Percentiles rank a stretch among this genome's conserved stretches.
Evolutionary conservation across 2,113 vertebrate genomes (phyloP).

Genomic region (Tauraco erythrolophus): DNA sequence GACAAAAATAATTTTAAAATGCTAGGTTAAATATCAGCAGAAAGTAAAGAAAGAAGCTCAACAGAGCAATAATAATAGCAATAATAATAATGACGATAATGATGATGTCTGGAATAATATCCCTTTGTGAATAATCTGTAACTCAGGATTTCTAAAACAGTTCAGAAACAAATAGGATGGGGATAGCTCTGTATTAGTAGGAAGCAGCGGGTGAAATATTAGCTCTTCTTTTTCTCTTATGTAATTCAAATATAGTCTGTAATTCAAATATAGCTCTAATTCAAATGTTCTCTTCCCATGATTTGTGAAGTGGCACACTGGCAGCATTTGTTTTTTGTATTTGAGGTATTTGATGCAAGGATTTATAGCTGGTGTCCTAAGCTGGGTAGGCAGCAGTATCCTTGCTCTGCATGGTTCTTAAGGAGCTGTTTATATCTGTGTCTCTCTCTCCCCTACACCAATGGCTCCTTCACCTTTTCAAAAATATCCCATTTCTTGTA

Average conservation of each 20-base stretch:
- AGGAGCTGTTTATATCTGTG: background rate
- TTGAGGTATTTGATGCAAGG: background rate
- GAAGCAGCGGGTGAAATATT: background rate
- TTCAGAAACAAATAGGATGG: background rate
- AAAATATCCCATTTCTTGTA: background rate
- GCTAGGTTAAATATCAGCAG: background rate
- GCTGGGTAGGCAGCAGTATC: background rate
- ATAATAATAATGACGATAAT: too few relatives aligned
- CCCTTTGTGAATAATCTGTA: background rate
- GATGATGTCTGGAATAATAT: background rate
- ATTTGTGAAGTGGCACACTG: background rate
- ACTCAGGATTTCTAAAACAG: background rate
- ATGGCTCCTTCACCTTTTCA: background rate
- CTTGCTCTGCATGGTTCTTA: background rate
- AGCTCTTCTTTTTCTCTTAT: background rate
- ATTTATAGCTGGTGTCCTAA: background rate
- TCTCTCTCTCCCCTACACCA: background rate
- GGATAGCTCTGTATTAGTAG: background rate
- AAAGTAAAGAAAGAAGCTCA: background rate
- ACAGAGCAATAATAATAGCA: background rate
- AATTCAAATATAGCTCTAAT: background rate
- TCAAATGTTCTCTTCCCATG: background rate
- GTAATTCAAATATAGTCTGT: background rate
- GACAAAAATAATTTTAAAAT: background rate
- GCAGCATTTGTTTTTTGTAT: background rate